Evolutionary conservation across 2,888 invertebrate species (phyloP), one percentile per base, ranked within the genome.

Genomic region (Aethes cnicana): DNA sequence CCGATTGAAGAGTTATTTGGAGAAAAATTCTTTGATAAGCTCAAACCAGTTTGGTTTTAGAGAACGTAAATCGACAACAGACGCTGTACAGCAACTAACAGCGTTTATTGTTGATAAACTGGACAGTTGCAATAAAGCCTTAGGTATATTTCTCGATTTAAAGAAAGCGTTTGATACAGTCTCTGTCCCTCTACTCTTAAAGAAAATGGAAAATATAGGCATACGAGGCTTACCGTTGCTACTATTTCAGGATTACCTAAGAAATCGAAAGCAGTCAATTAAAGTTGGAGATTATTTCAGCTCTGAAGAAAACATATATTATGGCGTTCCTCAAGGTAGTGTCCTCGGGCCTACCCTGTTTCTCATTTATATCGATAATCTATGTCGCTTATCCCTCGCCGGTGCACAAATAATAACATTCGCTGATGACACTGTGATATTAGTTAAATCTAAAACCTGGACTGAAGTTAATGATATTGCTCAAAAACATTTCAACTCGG

Each of bases 391-490:
- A 11, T 17, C 39, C 0, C 18, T 59, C 1, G 37, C 18, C 2
- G 30, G 52, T 11, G 23, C 44, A n/a, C 26, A 50, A 25, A 46
- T 57, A 7, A 23, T 53, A 3, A 26, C 54, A 0, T 59, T 50
- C 21, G 56, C 59, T 3, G 57, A 59, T 26, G 57, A 59, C n/a
- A 57, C 59, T 1, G 59, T 47, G 2, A 8, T 58, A 3, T n/a
- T 59, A 0, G 33, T 59, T 21, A 2, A 33, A 16, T 54, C 42
- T 1, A 6, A 26, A 1, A 36, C 39, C 2, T 57, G 55, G 57
- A 9, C 42, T 9, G 18, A 33, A 0, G 44, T 47, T 5, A 30
- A 46, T 18, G 2, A 0, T 3, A 6, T 4, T 4, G 47, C 53
- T 5, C 54, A 59, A 37, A 8, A 0, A 4, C 54, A 42, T 6